Conservation (phyloP, 2,888 invertebrate species). For the Caenorhabditis wallacei region DNA sequence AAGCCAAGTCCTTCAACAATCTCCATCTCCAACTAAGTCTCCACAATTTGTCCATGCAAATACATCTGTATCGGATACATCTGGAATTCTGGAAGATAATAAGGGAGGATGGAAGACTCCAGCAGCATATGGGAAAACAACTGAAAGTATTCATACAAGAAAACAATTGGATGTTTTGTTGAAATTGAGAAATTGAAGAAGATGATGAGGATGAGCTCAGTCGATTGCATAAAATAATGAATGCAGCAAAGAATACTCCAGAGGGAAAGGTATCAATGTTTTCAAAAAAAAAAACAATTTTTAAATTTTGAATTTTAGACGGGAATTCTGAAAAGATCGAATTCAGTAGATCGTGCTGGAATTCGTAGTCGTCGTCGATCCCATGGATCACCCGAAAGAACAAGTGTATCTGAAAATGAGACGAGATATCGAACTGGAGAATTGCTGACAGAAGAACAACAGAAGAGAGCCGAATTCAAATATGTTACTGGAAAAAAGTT, state of each 20-base stretch:
- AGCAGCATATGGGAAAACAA: conserved; percentile 42
- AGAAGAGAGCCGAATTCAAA: conserved; percentile 63
- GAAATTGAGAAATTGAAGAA: conserved; percentile 29
- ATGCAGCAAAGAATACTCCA: conserved; percentile 45
- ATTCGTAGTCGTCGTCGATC: conserved; percentile 54
- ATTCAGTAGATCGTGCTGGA: conserved; percentile 55
- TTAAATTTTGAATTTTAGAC: conserved; percentile 24
- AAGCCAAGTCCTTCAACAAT: neutral
- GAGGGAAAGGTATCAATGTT: conserved; percentile 51
- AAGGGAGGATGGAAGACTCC: conserved; percentile 55
- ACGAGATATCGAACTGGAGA: conserved; percentile 51
- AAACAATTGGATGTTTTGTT: conserved; percentile 68
- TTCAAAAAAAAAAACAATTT: no score
- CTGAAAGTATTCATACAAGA: conserved; percentile 69
- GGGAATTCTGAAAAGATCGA: conserved; percentile 58
- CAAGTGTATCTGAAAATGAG: conserved; percentile 35
- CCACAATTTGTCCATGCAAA: conserved; percentile 6
- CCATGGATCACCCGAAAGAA: conserved; percentile 54
- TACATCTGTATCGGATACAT: conserved; percentile 36
- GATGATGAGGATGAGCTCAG: conserved; percentile 58
- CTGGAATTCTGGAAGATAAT: conserved; percentile 39
- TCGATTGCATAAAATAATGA: conserved; percentile 62
- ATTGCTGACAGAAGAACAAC: conserved; percentile 55
- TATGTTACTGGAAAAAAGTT: conserved; percentile 56
- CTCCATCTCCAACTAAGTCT: conserved; percentile 29